Base-by-base conservation (phyloP, 2,888 invertebrate species). In the Homarus gammarus region DNA sequence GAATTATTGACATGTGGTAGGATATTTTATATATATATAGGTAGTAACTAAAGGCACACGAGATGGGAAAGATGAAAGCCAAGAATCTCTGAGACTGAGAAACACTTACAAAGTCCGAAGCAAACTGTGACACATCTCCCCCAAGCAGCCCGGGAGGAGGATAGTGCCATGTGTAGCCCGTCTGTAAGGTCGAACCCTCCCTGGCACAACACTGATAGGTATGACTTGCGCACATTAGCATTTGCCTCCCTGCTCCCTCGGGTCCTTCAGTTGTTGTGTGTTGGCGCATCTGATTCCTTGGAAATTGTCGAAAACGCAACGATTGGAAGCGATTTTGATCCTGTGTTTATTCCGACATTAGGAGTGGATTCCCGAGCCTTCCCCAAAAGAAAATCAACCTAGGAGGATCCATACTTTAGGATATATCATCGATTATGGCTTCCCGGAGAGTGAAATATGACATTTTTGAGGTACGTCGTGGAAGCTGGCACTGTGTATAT, bases 101-200 rank as follows among this genome's bases (percentile, higher is more conserved):
- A 75, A 84, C 84, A 84, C 84, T 84, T 61, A 75, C 49, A 40
- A 38, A 51, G 27, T 61, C 40, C 64, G 84, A 61, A 75, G 84
- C 84, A 84, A 84, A 84, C 84, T 84, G 84, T 84, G 84, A 75
- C 84, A 75, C 84, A 84, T 84, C 84, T 84, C 64, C 51, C 73
- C 38, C 40, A 84, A 73, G 44, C 8, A 27, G 12, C 36, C 22
- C 56, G 12, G 38, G 51, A 38, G n/a, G 36, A 56, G 61, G 36
- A 75, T 27, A 75, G 84, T 40, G 51, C 31, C 84, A 75, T 61
- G 61, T 61, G 38, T 27, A 27, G 27, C 61, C 22, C 38, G 33
- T 56, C 84, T 36, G 33, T 84, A 75, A 84, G 84, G 73, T 84
- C 75, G 84, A 31, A 27, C 40, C 51, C 31, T 38, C 61, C 64